Evolutionary conservation across 2,113 vertebrate species (phyloP).

Genomic region (Edolisoma coerulescens): DNA sequence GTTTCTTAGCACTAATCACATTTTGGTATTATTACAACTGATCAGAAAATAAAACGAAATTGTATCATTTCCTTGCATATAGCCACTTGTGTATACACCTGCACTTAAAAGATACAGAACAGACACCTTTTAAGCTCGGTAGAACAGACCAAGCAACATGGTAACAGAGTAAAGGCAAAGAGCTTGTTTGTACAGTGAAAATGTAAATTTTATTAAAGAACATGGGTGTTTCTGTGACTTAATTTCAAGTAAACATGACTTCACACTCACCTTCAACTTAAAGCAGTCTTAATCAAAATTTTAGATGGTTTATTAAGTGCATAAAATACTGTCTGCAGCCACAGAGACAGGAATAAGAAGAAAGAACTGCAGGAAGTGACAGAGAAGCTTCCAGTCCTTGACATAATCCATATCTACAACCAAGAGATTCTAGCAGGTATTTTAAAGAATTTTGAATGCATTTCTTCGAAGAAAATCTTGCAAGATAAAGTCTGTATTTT

Average conservation of each 20-base stretch:
- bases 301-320: neutral
- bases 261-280: neutral
- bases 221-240: neutral
- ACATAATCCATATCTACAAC: neutral
- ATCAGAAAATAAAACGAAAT: neutral
- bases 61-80: neutral
- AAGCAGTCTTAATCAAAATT: neutral
- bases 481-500: neutral
- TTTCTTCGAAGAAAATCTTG: neutral
- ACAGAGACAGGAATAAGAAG: accelerated
- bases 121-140: neutral
- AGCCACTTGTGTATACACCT: neutral
- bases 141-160: neutral
- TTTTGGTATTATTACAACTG: neutral
- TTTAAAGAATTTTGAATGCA: neutral
- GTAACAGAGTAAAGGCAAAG: neutral
- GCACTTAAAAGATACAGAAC: neutral
- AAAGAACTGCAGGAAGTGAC: neutral
- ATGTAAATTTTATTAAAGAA: neutral
- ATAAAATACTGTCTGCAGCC: neutral
- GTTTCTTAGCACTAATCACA: neutral
- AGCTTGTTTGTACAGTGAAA: neutral
- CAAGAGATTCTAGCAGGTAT: neutral
- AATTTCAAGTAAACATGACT: neutral
- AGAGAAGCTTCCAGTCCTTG: neutral